Base-by-base conservation (phyloP, 1,140 invertebrate genomes). In the Coelopa frigida region DNA sequence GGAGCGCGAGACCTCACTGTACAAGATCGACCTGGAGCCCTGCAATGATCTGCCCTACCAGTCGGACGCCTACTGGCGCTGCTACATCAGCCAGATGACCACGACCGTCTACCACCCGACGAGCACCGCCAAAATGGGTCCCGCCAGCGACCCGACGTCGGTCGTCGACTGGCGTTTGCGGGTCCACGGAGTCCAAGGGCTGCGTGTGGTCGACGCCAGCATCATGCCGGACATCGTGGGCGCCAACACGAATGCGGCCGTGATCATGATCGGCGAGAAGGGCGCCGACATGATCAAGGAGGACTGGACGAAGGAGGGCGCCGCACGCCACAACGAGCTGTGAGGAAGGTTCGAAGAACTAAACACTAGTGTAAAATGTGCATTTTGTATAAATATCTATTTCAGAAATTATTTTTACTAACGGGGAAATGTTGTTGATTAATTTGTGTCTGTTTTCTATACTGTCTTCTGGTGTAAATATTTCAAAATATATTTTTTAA, bases 201-300 rank as follows among this genome's bases (percentile, higher is more conserved):
- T 93, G 5, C 73, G 89, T 32, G 87, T 94, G 10, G 85, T 89
- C 31, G 90, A 93, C 62, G 87, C 87, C 5, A 89, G 86, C 41
- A 85, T 93, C 44, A 92, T 93, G 87, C 89, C 90, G 0, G 84
- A 82, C 0, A 87, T 92, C 61, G 77, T 63, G 73, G 78, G 75
- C 50, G 87, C 87, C 3, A 89, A 91, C 56, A 89, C 87, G 0
- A 89, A 89, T 69, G 88, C 86, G 0, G 83, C 89, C 3, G 77
- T 79, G 5, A 86, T 91, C 27, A 90, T 90, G 87, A 87, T 92
- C 31, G 88, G 76, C 1, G 88, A 92, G 59, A 89, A 87, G 67
- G 87, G 83, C 2, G 76, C 85, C 0, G 87, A 91, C 71, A 67
- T 91, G 53, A 85, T 91, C 44, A 87, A 86, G 65, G 73, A 77